phyloP scores from a whole-genome alignment of 1,140 invertebrate genomes.

The Drosophila novamexicana region DNA sequence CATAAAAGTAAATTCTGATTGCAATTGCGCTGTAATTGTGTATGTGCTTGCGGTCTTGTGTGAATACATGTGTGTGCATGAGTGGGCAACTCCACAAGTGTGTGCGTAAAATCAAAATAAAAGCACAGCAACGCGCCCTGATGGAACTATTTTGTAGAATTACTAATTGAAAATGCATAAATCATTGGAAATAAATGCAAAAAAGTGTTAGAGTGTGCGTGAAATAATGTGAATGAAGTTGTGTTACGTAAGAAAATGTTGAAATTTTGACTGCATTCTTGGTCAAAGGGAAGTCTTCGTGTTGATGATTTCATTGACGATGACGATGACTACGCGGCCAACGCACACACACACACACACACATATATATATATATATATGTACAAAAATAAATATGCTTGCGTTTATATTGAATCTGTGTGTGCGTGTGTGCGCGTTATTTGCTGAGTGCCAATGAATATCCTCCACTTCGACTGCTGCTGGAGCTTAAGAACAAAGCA shows the following conservation, averaged over 20 bases:
- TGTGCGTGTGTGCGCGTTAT: constrained; percentile 25
- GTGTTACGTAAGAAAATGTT: constrained; percentile 69
- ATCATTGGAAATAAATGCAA: constrained; percentile 16
- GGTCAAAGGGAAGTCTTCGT: constrained; percentile 48
- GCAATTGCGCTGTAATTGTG: constrained; percentile 16
- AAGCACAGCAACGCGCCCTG: constrained; percentile 56
- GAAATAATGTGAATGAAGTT: constrained; percentile 56
- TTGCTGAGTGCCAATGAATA: constrained; percentile 31
- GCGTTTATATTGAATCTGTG: constrained; percentile 11
- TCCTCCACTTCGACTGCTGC: constrained; percentile 31
- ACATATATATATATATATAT: background rate
- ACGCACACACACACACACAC: constrained; percentile 35
- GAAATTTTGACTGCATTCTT: constrained; percentile 64
- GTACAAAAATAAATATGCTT: constrained; percentile 2
- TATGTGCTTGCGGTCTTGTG: background rate
- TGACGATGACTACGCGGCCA: constrained; percentile 65
- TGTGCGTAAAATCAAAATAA: constrained; percentile 79
- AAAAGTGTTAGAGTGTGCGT: constrained; percentile 34
- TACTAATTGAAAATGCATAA: constrained; percentile 45
- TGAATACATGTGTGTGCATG: constrained; percentile 25
- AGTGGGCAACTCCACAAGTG: constrained; percentile 70
- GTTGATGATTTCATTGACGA: constrained; percentile 75
- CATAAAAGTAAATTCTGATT: constrained; percentile 2
- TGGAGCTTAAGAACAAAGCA: constrained; percentile 18
- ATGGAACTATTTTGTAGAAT: constrained; percentile 67